phyloP scores from a whole-genome alignment of 2,797 vertebrate species.

The Cryptoprocta ferox region DNA sequence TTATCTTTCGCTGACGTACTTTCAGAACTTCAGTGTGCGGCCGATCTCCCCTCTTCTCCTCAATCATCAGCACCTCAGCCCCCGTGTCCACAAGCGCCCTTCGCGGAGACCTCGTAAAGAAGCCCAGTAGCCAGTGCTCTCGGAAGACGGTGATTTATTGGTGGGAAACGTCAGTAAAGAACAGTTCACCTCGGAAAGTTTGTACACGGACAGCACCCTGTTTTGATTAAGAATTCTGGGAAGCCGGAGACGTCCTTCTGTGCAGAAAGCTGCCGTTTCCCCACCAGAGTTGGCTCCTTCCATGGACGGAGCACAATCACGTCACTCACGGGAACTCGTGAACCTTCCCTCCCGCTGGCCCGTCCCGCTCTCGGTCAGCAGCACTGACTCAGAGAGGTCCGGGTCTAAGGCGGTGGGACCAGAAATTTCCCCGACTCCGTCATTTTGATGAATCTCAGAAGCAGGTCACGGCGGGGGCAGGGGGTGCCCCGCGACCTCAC shows the following conservation, averaged over 20 bases:
- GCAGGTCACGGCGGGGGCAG: rapidly evolving
- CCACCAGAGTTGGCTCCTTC: neutral
- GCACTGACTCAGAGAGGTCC: slow-evolving; percentile 9
- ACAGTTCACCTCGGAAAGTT: neutral
- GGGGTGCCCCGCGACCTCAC: neutral
- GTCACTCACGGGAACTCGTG: neutral
- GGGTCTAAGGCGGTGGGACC: neutral
- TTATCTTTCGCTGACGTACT: neutral
- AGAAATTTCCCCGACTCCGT: neutral
- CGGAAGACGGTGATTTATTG: neutral
- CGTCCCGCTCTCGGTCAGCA: neutral
- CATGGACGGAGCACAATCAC: neutral
- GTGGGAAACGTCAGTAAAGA: neutral
- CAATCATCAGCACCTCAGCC: neutral
- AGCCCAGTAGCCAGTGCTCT: neutral
- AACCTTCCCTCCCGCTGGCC: neutral
- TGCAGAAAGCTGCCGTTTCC: neutral
- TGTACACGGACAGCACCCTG: neutral
- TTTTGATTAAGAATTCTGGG: slow-evolving; percentile 60
- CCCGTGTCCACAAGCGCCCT: neutral
- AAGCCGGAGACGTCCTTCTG: neutral
- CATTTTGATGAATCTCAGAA: neutral
- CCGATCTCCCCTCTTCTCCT: neutral
- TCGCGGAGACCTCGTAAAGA: neutral
- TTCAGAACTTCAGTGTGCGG: neutral